Evolutionary conservation across 2,113 vertebrate species (phyloP).

Genomic region (Sphyrna mokarran): DNA sequence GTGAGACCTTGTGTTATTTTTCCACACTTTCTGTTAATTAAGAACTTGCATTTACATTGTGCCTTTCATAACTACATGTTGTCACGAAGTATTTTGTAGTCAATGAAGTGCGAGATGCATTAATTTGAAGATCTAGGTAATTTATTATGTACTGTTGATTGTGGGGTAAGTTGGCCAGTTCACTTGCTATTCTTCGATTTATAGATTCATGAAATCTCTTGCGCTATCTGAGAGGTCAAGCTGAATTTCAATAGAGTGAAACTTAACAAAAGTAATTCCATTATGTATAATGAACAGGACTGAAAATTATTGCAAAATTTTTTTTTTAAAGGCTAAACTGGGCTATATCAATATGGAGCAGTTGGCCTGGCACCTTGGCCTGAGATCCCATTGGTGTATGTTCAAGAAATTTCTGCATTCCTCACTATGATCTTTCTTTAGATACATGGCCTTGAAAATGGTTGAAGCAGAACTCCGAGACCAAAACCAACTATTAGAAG

Average conservation of each 20-base stretch:
- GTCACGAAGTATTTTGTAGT: no score
- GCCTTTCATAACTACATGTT: no score
- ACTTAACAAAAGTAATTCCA: not conserved
- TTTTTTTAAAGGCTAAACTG: not conserved
- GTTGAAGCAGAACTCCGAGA: conserved; percentile 18
- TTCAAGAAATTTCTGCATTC: not conserved
- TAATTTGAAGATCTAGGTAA: no score
- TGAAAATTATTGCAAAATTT: not conserved
- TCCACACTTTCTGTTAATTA: not conserved
- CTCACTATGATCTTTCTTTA: not conserved
- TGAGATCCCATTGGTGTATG: not conserved
- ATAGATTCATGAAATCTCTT: not conserved
- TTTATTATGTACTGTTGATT: no score
- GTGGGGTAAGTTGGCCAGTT: not conserved
- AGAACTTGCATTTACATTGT: no score
- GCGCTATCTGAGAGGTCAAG: not conserved
- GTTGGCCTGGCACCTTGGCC: not conserved
- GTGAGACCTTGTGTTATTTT: not conserved
- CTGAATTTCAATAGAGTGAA: not conserved
- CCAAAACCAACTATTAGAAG: conserved; percentile 12
- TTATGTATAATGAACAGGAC: not conserved
- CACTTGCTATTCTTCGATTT: not conserved
- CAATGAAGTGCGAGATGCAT: no score
- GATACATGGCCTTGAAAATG: not conserved
- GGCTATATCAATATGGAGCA: not conserved